A percentile compares a stretch with the other conserved stretches of the same genome.
phyloP scores from a whole-genome alignment of 2,888 invertebrate genomes.

The Oegoconia quadripuncta region DNA sequence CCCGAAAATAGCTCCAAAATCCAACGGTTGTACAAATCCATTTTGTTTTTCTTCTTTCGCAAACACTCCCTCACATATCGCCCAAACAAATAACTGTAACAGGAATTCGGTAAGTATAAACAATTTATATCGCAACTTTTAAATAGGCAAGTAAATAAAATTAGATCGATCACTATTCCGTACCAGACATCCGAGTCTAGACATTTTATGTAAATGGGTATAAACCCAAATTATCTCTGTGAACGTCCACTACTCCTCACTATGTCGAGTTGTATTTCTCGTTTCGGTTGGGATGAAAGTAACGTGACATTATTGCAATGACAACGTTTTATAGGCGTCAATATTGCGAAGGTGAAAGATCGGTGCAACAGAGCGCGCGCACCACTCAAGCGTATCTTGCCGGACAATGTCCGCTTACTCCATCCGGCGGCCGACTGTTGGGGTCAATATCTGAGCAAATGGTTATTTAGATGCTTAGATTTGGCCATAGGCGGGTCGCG shows the following conservation, averaged over 20 bases:
- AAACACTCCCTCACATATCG: slow-evolving; percentile 59
- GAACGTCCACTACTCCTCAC: slow-evolving; percentile 43
- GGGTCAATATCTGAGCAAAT: slow-evolving; percentile 37
- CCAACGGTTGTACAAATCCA: slow-evolving; percentile 75
- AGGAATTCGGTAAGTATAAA: slow-evolving; percentile 20
- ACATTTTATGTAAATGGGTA: slow-evolving; percentile 63
- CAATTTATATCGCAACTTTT: slow-evolving; percentile 5
- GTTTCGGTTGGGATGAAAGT: slow-evolving; percentile 73
- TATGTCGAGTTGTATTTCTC: slow-evolving; percentile 60
- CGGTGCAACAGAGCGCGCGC: slow-evolving; percentile 70
- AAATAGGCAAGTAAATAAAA: slow-evolving; percentile 8
- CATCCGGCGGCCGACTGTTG: slow-evolving; percentile 48
- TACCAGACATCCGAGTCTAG: slow-evolving; percentile 63
- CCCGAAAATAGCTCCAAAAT: slow-evolving; percentile 76
- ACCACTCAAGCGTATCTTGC: slow-evolving; percentile 67
- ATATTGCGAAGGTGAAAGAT: slow-evolving; percentile 78
- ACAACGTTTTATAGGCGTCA: slow-evolving; percentile 78
- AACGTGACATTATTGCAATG: slow-evolving; percentile 71
- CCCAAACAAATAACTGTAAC: slow-evolving; percentile 67
- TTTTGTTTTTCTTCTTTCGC: slow-evolving; percentile 49
- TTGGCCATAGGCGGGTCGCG: background rate
- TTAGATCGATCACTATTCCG: slow-evolving; percentile 22
- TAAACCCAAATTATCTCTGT: slow-evolving; percentile 53
- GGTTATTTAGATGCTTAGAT: background rate
- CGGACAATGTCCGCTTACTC: slow-evolving; percentile 76